Percentiles rank a stretch among this genome's conserved stretches.
These are phyloP conservation scores for Panagrolaimus sp. DNA, from an alignment of 1,140 invertebrate species.

Conservation along the genomic window DNA sequence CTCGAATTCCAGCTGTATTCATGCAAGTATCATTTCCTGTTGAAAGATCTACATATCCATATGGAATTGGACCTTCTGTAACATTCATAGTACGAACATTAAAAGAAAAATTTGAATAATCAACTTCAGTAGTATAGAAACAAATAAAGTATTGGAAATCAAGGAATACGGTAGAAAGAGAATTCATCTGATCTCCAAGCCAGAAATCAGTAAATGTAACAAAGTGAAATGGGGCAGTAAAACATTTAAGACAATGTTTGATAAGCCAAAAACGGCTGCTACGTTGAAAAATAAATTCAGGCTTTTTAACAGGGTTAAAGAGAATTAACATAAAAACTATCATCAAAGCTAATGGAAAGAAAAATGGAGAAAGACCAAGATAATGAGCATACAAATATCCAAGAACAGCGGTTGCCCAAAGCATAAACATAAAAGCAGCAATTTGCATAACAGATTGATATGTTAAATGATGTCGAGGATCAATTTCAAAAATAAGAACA, in stretches of 20 bases:
- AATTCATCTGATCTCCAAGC: constrained; percentile 97
- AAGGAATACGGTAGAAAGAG: constrained; percentile 76
- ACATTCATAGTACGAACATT: constrained; percentile 46
- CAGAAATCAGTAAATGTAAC: constrained; percentile 99
- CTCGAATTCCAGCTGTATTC: constrained; percentile 62
- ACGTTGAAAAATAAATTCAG: constrained; percentile 75
- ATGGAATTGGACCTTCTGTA: constrained; percentile 48
- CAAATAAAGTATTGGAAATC: constrained; percentile 87
- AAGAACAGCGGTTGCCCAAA: constrained; percentile 78
- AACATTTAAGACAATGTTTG: constrained; percentile 58
- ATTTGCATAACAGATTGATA: constrained; percentile 95
- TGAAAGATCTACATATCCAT: constrained; percentile 50
- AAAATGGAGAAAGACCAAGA: constrained; percentile 80
- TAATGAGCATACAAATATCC: constrained; percentile 72
- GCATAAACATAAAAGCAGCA: constrained; percentile 83
- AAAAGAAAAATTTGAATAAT: constrained; percentile 51
- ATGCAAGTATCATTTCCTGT: constrained; percentile 59
- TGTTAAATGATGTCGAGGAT: constrained; percentile 86
- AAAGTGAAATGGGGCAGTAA: constrained; percentile 85
- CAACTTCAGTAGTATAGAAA: constrained; percentile 62
- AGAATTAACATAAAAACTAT: constrained; percentile 80
- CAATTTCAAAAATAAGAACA: constrained; percentile 94
- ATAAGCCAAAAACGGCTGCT: constrained; percentile 72
- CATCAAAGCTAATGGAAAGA: constrained; percentile 79
- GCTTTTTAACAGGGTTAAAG: constrained; percentile 70